Percentiles rank a stretch among this genome's conserved stretches.
phyloP scores from a whole-genome alignment of 1,140 invertebrate genomes.

The Euwallacea fornicatus region DNA sequence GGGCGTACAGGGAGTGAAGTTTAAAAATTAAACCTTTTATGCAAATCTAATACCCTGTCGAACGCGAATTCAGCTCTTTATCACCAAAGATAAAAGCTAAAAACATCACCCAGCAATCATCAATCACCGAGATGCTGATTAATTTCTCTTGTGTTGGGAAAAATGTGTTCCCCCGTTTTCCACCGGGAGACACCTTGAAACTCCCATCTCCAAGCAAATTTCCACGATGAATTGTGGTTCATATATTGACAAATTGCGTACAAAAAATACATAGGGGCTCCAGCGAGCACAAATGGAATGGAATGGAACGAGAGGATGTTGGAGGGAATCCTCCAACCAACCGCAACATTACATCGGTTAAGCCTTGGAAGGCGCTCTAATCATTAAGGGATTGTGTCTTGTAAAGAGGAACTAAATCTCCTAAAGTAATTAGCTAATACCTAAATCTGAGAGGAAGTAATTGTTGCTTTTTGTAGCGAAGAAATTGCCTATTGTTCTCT shows the following conservation, averaged over 20 bases:
- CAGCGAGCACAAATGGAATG: no score
- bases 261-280: no score
- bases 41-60: slow-evolving; percentile 3
- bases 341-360: background rate
- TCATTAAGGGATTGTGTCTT: slow-evolving; percentile 8
- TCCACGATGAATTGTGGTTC: no score
- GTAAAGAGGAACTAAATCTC: slow-evolving; percentile 19
- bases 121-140: background rate
- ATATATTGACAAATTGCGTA: no score
- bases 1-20: background rate
- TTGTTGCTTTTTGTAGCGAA: slow-evolving; percentile 22
- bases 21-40: slow-evolving; percentile 18
- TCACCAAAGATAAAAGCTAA: slow-evolving; percentile 16
- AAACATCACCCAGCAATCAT: background rate
- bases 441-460: slow-evolving; percentile 12
- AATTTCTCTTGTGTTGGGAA: background rate
- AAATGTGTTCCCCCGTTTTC: background rate
- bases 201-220: no score
- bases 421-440: slow-evolving; percentile 20
- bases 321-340: no score
- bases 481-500: slow-evolving; percentile 12
- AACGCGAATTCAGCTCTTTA: slow-evolving; percentile 14
- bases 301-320: no score
- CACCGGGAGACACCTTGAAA: background rate
- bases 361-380: background rate